Percentiles rank a stretch among this genome's conserved stretches.
These are phyloP conservation scores for Scleropages formosus DNA, from an alignment of 2,797 vertebrate genomes.

Conservation along the genomic window DNA sequence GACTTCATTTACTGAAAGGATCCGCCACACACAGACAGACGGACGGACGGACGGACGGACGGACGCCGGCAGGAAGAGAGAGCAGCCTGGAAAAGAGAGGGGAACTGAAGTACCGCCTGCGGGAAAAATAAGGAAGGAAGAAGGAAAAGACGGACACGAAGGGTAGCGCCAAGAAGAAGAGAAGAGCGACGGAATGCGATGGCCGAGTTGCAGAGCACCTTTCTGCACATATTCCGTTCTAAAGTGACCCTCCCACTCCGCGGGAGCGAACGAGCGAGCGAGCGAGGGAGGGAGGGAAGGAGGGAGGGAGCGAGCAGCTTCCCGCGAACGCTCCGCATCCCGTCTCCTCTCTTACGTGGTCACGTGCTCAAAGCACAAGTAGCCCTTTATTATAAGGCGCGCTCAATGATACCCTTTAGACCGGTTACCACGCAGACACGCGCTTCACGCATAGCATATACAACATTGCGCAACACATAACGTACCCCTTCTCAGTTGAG, in stretches of 20 bases:
- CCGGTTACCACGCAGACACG: constrained; percentile 59
- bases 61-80: constrained; percentile 36
- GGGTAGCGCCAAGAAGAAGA: constrained; percentile 9
- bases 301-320: constrained; percentile 46
- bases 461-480: too few species aligned
- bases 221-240: constrained; percentile 53
- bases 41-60: too few species aligned
- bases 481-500: too few species aligned
- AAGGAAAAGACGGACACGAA: not conserved
- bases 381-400: constrained; percentile 68
- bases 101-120: too few species aligned
- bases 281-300: too few species aligned
- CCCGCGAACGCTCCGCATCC: constrained; percentile 43
- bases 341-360: constrained; percentile 58
- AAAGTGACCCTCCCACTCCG: constrained; percentile 66
- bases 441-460: not conserved
- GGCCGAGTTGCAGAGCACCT: constrained; percentile 37
- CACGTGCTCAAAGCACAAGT: constrained; percentile 74
- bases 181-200: constrained; percentile 44
- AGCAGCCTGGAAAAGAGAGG: too few species aligned
- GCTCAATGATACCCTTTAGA: constrained; percentile 51
- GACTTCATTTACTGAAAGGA: constrained; percentile 62
- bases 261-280: constrained; percentile 45
- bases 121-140: constrained; percentile 22
- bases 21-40: constrained; percentile 51